Evolutionary conservation across 2,797 vertebrate genomes (phyloP).

Genomic region (Mus caroli): DNA sequence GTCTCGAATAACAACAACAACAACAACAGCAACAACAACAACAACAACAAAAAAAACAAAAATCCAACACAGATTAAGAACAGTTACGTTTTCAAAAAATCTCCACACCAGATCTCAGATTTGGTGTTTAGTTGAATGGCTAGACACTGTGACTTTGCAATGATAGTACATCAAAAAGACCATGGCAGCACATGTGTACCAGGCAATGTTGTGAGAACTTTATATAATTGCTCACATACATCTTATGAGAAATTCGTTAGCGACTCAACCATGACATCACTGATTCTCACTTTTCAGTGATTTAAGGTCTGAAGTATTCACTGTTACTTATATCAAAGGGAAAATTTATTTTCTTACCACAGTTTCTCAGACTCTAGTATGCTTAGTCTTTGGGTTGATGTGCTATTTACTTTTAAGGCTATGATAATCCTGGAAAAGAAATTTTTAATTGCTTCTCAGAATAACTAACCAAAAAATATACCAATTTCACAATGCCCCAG

Average conservation of each 20-base stretch:
- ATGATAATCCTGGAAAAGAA: slow-evolving; percentile 13
- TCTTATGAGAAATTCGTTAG: neutral
- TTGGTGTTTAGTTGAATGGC: neutral
- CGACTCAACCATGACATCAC: neutral
- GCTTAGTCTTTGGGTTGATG: neutral
- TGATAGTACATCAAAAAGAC: neutral
- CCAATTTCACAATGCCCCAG: neutral
- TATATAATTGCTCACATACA: neutral
- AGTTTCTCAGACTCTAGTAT: neutral
- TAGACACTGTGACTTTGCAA: neutral
- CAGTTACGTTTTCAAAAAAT: neutral
- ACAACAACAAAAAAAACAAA: too few relatives aligned
- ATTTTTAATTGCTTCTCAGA: neutral
- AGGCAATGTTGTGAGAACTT: neutral
- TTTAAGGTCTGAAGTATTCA: neutral
- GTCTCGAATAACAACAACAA: too few relatives aligned
- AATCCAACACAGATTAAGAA: neutral
- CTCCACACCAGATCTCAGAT: neutral
- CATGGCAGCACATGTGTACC: too few relatives aligned
- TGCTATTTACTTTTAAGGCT: neutral
- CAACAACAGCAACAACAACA: too few relatives aligned
- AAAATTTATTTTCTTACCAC: neutral
- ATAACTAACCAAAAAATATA: neutral
- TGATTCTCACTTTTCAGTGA: neutral
- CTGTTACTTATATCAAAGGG: neutral